Evolutionary conservation across 1,140 invertebrate species (phyloP).

Genomic region (Aphidius gifuensis): DNA sequence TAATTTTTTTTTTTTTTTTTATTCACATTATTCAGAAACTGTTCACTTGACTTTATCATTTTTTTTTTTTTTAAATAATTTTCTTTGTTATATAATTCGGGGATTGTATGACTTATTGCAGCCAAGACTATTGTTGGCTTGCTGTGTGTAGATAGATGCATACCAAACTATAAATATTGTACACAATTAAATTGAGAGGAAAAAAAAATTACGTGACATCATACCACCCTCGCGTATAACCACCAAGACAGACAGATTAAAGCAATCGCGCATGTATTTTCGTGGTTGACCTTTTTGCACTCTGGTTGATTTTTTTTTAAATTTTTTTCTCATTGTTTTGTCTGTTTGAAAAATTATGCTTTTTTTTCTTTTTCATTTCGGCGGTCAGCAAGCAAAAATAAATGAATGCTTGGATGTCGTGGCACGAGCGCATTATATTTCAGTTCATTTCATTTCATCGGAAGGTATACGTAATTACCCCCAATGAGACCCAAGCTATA

Average conservation of each 20-base stretch:
- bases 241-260: constrained; percentile 18
- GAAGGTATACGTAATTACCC: constrained; percentile 21
- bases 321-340: constrained; percentile 7
- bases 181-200: neutral
- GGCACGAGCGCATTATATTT: constrained; percentile 22
- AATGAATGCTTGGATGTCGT: constrained; percentile 26
- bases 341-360: neutral
- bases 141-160: no score
- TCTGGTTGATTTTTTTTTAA: constrained; percentile 17
- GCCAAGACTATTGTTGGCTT: no score
- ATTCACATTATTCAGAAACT: neutral
- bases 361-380: constrained; percentile 14
- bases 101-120: no score
- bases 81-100: neutral
- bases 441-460: constrained; percentile 10
- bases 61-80: no score
- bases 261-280: constrained; percentile 21
- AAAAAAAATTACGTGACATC: constrained; percentile 14
- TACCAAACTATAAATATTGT: no score
- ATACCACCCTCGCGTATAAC: constrained; percentile 15
- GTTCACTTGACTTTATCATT: no score
- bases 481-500: neutral
- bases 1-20: constrained; percentile 1
- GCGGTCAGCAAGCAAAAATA: constrained; percentile 23
- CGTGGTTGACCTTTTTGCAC: constrained; percentile 19